Percentiles rank a stretch among this genome's conserved stretches.
phyloP scores from a whole-genome alignment of 2,797 vertebrate species.

The Hypotaenidia philippensis region DNA sequence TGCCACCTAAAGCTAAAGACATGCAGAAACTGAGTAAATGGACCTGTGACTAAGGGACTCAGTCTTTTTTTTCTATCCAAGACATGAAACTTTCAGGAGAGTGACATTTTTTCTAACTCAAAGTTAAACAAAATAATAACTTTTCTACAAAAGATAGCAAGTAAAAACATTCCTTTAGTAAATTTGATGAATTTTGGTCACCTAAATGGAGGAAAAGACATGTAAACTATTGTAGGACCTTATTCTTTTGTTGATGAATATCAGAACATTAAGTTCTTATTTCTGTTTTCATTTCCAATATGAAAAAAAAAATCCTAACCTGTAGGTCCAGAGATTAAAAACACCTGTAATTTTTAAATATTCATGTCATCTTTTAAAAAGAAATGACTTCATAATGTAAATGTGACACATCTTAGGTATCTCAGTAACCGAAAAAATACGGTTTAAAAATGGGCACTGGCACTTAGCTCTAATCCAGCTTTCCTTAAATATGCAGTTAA shows the following conservation, averaged over 20 bases:
- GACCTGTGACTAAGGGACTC: neutral
- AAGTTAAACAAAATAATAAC: neutral
- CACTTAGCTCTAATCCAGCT: neutral
- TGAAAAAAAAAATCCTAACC: neutral
- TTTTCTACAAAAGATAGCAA: neutral
- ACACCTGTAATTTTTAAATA: accelerated
- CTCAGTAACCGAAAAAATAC: neutral
- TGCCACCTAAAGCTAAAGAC: neutral
- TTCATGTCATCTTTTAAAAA: neutral
- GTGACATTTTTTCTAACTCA: neutral
- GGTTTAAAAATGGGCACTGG: neutral
- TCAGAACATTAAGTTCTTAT: neutral
- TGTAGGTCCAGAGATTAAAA: neutral
- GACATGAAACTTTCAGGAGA: neutral
- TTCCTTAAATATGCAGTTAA: neutral
- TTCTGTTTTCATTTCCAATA: neutral
- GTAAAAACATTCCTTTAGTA: neutral
- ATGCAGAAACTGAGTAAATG: neutral
- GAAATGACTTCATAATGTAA: neutral
- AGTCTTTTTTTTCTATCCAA: neutral
- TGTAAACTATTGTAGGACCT: neutral
- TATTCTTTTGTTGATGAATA: neutral
- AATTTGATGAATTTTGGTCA: neutral
- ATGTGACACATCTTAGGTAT: neutral
- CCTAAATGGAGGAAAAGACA: neutral